Evolutionary conservation across 2,797 vertebrate species (phyloP).

Genomic region (Lepilemur septentrionalis): DNA sequence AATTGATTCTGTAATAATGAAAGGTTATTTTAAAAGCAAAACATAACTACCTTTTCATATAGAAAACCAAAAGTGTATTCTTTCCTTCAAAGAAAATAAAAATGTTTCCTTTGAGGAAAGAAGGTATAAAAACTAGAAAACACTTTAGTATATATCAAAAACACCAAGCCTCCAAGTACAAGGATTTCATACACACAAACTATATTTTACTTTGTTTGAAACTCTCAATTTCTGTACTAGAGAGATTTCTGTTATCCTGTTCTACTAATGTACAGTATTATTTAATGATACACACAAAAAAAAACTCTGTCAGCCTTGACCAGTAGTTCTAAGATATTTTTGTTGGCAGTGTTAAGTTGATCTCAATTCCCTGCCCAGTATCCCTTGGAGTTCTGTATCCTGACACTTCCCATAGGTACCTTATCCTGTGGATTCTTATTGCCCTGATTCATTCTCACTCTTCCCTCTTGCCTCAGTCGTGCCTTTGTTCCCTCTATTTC

Average conservation of each 20-base stretch:
- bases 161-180: background rate
- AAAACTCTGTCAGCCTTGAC: background rate
- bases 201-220: background rate
- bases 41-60: background rate
- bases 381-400: background rate
- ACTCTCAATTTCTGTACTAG: background rate
- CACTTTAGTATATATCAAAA: background rate
- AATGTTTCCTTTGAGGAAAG: background rate
- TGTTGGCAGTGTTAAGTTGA: background rate
- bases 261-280: background rate
- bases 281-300: background rate
- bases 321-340: background rate
- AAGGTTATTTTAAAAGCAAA: background rate
- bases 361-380: background rate
- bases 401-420: background rate
- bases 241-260: background rate
- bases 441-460: background rate
- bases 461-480: background rate
- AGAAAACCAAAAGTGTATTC: background rate
- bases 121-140: background rate
- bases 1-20: constrained; percentile 35
- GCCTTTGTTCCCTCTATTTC: background rate
- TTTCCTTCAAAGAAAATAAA: constrained; percentile 24
- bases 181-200: background rate
- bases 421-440: too few species aligned